A percentile compares a stretch with the other conserved stretches of the same genome.
These are phyloP conservation scores for Malachius bipustulatus DNA, from an alignment of 2,888 invertebrate genomes.

Conservation along the genomic window DNA sequence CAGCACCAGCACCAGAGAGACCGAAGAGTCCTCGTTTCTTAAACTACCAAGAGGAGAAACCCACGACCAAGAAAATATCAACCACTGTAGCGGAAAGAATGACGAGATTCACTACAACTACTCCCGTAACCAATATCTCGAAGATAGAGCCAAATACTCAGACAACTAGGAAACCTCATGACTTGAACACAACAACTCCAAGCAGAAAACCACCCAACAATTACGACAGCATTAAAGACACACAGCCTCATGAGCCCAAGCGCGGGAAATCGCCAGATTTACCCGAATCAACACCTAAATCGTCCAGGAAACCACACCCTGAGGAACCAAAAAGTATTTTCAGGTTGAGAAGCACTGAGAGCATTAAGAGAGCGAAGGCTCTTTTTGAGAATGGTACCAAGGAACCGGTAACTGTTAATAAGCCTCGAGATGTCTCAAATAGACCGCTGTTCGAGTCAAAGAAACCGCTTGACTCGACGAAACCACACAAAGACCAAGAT, in stretches of 20 bases:
- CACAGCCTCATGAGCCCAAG: conserved; percentile 16
- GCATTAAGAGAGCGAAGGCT: conserved; percentile 58
- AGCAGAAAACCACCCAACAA: conserved; percentile 9
- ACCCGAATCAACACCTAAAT: conserved; percentile 27
- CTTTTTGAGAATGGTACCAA: conserved; percentile 51
- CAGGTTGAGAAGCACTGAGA: conserved; percentile 45
- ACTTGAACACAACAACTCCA: conserved; percentile 7
- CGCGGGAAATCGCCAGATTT: conserved; percentile 17
- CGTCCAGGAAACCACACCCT: conserved; percentile 32
- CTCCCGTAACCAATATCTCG: conserved; percentile 10
- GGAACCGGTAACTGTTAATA: conserved; percentile 29
- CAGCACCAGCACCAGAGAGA: conserved; percentile 15
- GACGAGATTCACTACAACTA: conserved; percentile 12
- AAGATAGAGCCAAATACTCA: conserved; percentile 16
- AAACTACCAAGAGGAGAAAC: conserved; percentile 12
- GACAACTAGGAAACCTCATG: conserved; percentile 23
- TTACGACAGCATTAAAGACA: conserved; percentile 5
- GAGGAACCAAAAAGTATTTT: conserved; percentile 28
- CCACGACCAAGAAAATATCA: conserved; percentile 11
- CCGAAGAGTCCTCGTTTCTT: conserved; percentile 23
- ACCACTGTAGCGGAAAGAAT: conserved; percentile 18
- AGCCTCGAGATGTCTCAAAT: conserved; percentile 40
- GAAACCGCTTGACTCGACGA: conserved; percentile 19
- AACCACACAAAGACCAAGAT: conserved; percentile 7
- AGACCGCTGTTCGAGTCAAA: conserved; percentile 39